A percentile compares a stretch with the other conserved stretches of the same genome.
phyloP scores from a whole-genome alignment of 2,113 vertebrate genomes.

The Vulpes ferrilata region DNA sequence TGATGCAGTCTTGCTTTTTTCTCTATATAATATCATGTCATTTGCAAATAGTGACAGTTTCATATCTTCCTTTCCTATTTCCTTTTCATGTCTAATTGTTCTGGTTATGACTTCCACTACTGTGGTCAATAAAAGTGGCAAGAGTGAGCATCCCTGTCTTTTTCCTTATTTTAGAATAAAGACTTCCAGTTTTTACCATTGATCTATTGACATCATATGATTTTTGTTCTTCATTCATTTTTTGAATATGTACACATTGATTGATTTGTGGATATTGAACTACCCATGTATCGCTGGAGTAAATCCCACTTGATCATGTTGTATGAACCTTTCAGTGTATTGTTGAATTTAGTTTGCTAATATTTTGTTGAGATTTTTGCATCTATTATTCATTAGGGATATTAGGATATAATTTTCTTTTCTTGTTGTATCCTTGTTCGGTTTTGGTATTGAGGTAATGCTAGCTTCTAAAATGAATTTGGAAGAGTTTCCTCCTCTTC shows the following conservation, averaged over 20 bases:
- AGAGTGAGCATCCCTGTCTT: background rate
- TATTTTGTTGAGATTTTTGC: background rate
- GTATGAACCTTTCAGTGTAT: background rate
- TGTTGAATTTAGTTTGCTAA: background rate
- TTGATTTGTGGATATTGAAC: background rate
- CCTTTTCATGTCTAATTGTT: background rate
- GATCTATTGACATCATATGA: background rate
- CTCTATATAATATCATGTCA: background rate
- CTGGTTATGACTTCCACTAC: background rate
- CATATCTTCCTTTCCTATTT: background rate
- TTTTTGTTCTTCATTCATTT: background rate
- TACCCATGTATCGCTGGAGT: background rate
- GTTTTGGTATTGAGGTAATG: background rate
- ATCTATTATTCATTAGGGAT: background rate
- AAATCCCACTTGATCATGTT: background rate
- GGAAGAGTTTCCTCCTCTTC: background rate
- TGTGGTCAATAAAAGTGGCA: background rate
- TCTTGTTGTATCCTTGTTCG: background rate
- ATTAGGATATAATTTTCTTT: background rate
- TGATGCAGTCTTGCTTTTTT: background rate
- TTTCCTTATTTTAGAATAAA: background rate
- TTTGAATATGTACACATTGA: background rate
- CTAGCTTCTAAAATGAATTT: background rate
- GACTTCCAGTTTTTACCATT: background rate
- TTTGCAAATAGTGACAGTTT: background rate